Conservation (phyloP, 2,797 vertebrate genomes). For the Fringilla coelebs region DNA sequence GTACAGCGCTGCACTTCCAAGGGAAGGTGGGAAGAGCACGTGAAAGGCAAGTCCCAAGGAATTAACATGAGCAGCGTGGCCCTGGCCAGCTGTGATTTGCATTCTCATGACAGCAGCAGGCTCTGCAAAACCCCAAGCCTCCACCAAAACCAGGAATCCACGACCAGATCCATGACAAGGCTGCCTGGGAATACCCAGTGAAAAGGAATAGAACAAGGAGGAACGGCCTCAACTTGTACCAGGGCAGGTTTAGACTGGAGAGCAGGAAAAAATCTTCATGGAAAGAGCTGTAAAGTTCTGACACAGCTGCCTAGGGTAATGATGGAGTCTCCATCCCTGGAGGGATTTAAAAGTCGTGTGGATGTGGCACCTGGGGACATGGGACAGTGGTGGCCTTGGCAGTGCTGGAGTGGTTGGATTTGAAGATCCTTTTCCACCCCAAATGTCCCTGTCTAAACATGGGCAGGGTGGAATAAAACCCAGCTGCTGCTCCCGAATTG, state of each 20-base stretch:
- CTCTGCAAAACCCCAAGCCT: neutral
- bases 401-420: neutral
- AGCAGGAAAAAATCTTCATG: neutral
- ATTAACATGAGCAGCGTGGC: neutral
- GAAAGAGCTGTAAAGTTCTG: neutral
- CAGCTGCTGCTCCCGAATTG: neutral
- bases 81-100: neutral
- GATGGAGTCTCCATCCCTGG: rapidly evolving
- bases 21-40: neutral
- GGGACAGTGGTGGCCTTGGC: neutral
- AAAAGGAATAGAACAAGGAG: neutral
- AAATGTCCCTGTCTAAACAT: neutral
- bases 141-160: neutral
- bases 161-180: rapidly evolving
- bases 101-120: neutral
- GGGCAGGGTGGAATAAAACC: neutral
- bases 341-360: rapidly evolving
- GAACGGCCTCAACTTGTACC: rapidly evolving
- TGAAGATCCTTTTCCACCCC: neutral
- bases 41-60: neutral
- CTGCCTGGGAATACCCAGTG: rapidly evolving
- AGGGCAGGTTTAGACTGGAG: neutral
- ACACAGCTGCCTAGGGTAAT: neutral
- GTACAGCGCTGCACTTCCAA: neutral
- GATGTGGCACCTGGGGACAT: neutral